Conservation (phyloP, 1,140 invertebrate genomes). For the Thaumetopoea pityocampa region DNA sequence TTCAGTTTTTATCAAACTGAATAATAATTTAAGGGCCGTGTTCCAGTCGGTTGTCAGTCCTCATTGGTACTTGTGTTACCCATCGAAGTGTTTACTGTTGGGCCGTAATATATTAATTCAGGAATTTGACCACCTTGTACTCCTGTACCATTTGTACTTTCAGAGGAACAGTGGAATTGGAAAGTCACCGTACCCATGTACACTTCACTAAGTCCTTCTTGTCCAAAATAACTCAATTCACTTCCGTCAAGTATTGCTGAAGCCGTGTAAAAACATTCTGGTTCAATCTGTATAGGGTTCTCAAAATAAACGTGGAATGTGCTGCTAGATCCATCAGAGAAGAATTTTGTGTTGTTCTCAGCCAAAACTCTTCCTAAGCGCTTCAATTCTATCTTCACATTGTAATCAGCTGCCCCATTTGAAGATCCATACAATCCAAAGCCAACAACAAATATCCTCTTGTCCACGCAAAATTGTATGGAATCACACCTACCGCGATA, state of each 20-base stretch:
- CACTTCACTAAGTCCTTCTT: constrained; percentile 94
- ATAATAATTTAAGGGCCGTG: constrained; percentile 43
- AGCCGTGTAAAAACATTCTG: constrained; percentile 93
- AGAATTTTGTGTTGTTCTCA: constrained; percentile 94
- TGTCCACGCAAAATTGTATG: constrained; percentile 95
- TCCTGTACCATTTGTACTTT: constrained; percentile 95
- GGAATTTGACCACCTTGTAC: constrained; percentile 96
- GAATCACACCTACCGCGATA: constrained; percentile 94
- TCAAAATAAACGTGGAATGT: constrained; percentile 96
- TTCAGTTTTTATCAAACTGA: constrained; percentile 38
- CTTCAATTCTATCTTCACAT: constrained; percentile 93
- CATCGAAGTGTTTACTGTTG: constrained; percentile 73
- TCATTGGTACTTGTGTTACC: constrained; percentile 49
- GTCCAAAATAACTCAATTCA: constrained; percentile 96
- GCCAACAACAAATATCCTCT: constrained; percentile 93
- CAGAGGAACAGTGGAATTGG: constrained; percentile 95
- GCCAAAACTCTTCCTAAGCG: constrained; percentile 89
- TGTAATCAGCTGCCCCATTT: constrained; percentile 93
- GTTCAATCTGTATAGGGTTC: constrained; percentile 94
- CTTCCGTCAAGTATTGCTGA: constrained; percentile 92
- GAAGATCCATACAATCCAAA: constrained; percentile 95
- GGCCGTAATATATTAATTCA: constrained; percentile 94
- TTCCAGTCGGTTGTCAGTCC: constrained; percentile 58
- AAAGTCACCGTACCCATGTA: constrained; percentile 92
- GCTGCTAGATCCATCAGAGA: constrained; percentile 94